Evolutionary conservation across 2,113 vertebrate genomes (phyloP).

Genomic region (Cinclus cinclus): DNA sequence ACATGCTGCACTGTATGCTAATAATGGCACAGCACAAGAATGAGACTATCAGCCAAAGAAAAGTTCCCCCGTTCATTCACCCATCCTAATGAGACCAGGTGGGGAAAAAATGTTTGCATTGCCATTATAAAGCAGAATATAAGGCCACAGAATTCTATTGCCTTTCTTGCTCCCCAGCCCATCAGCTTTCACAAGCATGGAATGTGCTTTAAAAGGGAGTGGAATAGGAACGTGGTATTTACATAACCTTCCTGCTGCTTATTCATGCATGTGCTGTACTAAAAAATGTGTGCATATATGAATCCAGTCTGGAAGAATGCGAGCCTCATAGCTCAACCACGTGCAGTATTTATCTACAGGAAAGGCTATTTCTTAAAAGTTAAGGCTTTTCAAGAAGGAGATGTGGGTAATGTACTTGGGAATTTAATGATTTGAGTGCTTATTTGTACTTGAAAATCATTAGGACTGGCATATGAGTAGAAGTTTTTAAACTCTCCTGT

Average conservation of each 20-base stretch:
- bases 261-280: background rate
- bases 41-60: background rate
- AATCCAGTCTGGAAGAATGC: background rate
- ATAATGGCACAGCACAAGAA: background rate
- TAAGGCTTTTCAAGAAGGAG: background rate
- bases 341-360: background rate
- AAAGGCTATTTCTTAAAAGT: background rate
- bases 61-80: background rate
- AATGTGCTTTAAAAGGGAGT: background rate
- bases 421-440: background rate
- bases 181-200: background rate
- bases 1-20: background rate
- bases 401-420: background rate
- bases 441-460: slow-evolving; percentile 28
- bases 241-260: background rate
- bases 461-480: background rate
- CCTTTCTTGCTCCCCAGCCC: background rate
- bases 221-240: background rate
- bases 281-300: background rate
- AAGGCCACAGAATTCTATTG: background rate
- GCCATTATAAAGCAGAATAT: background rate
- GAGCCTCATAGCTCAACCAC: background rate
- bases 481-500: slow-evolving; percentile 37
- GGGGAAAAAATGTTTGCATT: background rate
- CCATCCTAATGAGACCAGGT: background rate